These are phyloP conservation scores for Iphiclides podalirius DNA, from an alignment of 2,888 invertebrate species.

Conservation along the genomic window DNA sequence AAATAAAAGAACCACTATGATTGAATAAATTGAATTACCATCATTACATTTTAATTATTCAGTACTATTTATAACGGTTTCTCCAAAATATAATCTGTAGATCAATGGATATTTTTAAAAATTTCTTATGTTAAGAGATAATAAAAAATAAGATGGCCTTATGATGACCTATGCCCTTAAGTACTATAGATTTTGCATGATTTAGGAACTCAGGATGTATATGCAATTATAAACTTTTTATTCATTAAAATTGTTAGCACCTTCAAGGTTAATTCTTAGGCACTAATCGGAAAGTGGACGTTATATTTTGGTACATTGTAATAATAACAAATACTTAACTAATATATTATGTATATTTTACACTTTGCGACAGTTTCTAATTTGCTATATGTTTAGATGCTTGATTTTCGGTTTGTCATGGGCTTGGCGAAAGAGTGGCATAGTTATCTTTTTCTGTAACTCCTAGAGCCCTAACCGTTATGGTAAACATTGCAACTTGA, in stretches of 20 bases:
- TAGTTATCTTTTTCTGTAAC: not conserved
- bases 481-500: not conserved
- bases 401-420: not conserved
- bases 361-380: not conserved
- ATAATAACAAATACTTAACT: not conserved
- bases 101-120: not conserved
- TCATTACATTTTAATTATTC: too few relatives aligned
- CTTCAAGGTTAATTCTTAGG: not conserved
- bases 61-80: too few relatives aligned
- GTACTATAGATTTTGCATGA: not conserved
- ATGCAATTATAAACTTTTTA: not conserved
- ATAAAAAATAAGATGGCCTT: not conserved
- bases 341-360: not conserved
- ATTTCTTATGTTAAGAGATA: not conserved
- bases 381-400: not conserved
- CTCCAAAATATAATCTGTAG: too few relatives aligned
- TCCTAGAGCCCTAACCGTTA: conserved; percentile 1
- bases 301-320: not conserved
- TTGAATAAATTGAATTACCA: too few relatives aligned
- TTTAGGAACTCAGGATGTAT: not conserved
- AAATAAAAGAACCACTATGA: too few relatives aligned
- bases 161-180: not conserved
- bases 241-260: not conserved
- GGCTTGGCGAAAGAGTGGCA: not conserved
- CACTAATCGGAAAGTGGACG: not conserved